phyloP scores from a whole-genome alignment of 2,888 invertebrate genomes.

The Hirtodrosophila trivittata region DNA sequence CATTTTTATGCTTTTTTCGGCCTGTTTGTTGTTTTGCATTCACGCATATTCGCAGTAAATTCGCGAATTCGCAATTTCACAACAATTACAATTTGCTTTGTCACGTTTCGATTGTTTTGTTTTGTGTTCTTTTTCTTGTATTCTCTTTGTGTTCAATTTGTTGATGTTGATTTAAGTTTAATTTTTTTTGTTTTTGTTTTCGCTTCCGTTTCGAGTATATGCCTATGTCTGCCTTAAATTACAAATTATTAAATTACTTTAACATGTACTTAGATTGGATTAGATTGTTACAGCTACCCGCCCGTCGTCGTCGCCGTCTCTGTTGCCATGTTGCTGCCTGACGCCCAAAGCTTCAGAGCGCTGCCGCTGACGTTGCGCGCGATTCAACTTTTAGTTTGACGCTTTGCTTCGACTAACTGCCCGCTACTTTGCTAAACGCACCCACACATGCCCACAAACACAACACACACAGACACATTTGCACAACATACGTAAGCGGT shows the following conservation, averaged over 20 bases:
- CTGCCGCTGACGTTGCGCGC: constrained; percentile 50
- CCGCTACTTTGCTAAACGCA: constrained; percentile 2
- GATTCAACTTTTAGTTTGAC: constrained; percentile 69
- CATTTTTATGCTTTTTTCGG: constrained; percentile 67
- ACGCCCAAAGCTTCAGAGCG: constrained; percentile 60
- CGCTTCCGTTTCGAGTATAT: constrained; percentile 60
- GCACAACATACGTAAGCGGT: not conserved
- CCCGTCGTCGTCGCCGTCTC: constrained; percentile 49
- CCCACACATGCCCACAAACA: constrained; percentile 2
- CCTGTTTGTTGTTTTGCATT: constrained; percentile 45
- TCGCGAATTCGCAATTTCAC: constrained; percentile 35
- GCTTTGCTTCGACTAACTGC: constrained; percentile 65
- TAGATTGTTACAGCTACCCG: constrained; percentile 80
- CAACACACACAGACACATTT: constrained; percentile 1
- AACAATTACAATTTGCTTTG: constrained; percentile 66
- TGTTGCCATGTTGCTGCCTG: not conserved
- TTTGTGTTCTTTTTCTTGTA: constrained; percentile 13
- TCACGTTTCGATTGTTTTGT: constrained; percentile 63
- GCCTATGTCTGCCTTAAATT: constrained; percentile 72
- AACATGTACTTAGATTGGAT: constrained; percentile 78
- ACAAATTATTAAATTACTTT: constrained; percentile 78
- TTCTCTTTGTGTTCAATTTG: constrained; percentile 19
- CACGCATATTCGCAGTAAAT: too few species aligned
- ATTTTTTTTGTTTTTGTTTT: constrained; percentile 45
- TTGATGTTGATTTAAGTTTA: constrained; percentile 21